These are phyloP conservation scores for Tachysurus vachellii DNA, from an alignment of 2,113 vertebrate genomes.

Conservation along the genomic window DNA sequence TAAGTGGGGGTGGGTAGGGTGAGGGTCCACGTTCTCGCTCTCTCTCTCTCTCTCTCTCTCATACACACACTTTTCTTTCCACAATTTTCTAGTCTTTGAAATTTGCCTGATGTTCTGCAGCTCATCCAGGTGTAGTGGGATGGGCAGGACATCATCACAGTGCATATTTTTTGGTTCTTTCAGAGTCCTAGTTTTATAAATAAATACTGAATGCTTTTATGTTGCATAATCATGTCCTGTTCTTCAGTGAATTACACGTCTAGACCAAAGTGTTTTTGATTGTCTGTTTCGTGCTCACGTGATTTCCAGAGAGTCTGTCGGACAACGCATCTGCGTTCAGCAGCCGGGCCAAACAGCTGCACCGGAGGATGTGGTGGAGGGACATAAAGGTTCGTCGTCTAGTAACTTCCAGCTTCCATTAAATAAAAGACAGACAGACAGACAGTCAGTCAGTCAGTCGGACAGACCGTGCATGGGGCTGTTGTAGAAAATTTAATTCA, in stretches of 20 bases:
- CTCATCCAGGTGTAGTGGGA: background rate
- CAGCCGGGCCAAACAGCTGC: constrained; percentile 96
- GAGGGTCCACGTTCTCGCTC: background rate
- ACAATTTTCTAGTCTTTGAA: constrained; percentile 5
- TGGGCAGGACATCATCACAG: background rate
- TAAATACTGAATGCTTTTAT: background rate
- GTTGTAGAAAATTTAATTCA: background rate
- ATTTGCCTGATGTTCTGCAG: background rate
- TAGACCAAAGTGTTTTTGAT: background rate
- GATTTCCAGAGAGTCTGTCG: constrained; percentile 87
- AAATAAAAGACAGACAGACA: background rate
- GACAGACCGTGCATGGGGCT: background rate
- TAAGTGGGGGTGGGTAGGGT: constrained; percentile 37
- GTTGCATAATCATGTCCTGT: background rate
- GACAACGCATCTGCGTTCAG: constrained; percentile 98
- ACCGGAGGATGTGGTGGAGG: constrained; percentile 97
- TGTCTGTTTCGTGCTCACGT: constrained; percentile 42
- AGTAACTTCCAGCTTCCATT: background rate
- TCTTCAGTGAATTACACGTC: background rate
- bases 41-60: background rate
- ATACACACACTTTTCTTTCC: constrained; percentile 18
- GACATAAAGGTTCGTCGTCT: constrained; percentile 85
- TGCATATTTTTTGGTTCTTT: background rate
- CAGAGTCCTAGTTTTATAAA: background rate
- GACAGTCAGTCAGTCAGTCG: background rate